These are phyloP conservation scores for Chelon labrosus DNA, from an alignment of 2,797 vertebrate genomes.

Conservation along the genomic window DNA sequence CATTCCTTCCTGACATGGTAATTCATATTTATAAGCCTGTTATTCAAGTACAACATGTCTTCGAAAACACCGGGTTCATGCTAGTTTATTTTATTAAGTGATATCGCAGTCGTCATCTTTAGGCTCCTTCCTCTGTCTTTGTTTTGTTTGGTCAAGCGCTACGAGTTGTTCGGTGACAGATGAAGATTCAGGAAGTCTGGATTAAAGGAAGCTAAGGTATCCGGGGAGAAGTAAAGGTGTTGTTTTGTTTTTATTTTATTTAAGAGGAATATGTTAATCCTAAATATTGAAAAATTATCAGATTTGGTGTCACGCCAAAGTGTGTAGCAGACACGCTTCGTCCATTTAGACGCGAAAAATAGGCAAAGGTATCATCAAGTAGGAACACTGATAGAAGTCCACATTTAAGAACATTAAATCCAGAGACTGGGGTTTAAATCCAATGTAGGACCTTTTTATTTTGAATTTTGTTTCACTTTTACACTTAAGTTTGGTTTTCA, in stretches of 20 bases:
- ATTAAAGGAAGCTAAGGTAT: background rate
- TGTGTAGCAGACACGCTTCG: too few species aligned
- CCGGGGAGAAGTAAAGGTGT: background rate
- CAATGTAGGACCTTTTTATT: too few species aligned
- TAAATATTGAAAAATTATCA: background rate
- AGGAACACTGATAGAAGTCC: too few species aligned
- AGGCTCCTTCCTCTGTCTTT: slow-evolving; percentile 20
- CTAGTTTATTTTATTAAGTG: slow-evolving; percentile 23
- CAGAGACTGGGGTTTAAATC: too few species aligned
- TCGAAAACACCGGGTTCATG: slow-evolving; percentile 16
- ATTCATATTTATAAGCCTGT: slow-evolving; percentile 60
- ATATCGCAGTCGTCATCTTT: slow-evolving; percentile 24
- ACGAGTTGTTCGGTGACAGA: slow-evolving; percentile 14
- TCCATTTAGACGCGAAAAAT: too few species aligned
- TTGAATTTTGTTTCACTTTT: too few species aligned
- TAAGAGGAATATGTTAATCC: too few species aligned
- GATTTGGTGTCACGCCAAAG: background rate
- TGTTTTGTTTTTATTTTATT: background rate
- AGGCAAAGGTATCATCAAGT: too few species aligned
- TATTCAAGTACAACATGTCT: slow-evolving; percentile 34
- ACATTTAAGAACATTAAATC: too few species aligned
- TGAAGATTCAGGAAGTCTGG: slow-evolving; percentile 1
- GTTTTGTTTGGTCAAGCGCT: slow-evolving; percentile 39
- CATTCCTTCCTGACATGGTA: slow-evolving; percentile 34
- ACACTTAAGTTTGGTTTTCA: too few species aligned